Conservation (phyloP, 2,797 vertebrate species). For the Ciconia nigra region DNA sequence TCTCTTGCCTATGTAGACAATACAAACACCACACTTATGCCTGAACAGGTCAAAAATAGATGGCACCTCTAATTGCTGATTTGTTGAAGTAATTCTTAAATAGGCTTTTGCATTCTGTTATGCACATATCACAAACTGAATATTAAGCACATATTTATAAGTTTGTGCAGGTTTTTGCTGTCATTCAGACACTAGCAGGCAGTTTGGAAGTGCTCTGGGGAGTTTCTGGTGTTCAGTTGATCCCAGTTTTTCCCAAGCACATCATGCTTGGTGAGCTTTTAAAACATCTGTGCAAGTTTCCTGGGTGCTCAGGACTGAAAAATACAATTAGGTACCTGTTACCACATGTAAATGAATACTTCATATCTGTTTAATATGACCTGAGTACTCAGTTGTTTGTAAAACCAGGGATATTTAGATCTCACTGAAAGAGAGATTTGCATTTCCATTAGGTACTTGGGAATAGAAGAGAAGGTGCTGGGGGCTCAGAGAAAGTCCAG, state of each 20-base stretch:
- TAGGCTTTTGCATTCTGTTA: background rate
- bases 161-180: background rate
- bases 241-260: background rate
- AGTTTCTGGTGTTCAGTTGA: background rate
- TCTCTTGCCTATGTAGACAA: background rate
- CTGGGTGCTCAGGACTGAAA: background rate
- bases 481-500: background rate
- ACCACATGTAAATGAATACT: background rate
- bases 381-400: background rate
- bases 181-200: background rate
- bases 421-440: background rate
- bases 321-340: background rate
- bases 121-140: background rate
- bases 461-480: background rate
- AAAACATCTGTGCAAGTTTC: constrained; percentile 28
- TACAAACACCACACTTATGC: background rate
- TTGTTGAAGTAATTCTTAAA: background rate
- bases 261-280: background rate
- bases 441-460: background rate
- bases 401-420: background rate
- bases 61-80: background rate
- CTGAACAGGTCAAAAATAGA: background rate
- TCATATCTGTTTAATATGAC: background rate
- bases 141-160: background rate
- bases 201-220: constrained; percentile 20